Conservation (phyloP, 2,797 vertebrate species). For the Liasis olivaceus region DNA sequence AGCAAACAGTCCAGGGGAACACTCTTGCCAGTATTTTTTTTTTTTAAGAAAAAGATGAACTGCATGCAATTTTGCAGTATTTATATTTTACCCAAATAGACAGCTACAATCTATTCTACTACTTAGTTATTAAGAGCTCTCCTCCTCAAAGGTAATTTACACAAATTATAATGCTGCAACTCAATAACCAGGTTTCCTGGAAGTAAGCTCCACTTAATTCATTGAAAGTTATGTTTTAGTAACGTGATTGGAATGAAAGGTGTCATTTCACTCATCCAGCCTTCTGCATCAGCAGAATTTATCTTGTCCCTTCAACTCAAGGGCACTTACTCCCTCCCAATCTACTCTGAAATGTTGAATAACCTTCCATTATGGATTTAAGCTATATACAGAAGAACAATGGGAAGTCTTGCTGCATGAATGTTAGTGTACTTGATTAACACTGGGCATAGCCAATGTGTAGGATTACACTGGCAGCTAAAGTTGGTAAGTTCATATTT, state of each 20-base stretch:
- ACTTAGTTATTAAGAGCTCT: slow-evolving; percentile 36
- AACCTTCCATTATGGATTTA: neutral
- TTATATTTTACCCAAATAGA: neutral
- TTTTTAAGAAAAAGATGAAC: rapidly evolving
- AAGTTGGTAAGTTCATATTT: slow-evolving; percentile 32
- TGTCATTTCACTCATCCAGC: neutral
- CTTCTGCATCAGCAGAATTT: neutral
- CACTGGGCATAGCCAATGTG: neutral
- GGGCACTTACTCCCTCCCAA: neutral
- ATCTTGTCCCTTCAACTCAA: neutral
- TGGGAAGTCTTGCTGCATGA: neutral
- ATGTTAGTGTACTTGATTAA: neutral
- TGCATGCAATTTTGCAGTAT: neutral
- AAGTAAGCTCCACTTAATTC: neutral
- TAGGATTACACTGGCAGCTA: neutral
- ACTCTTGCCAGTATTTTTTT: slow-evolving; percentile 6
- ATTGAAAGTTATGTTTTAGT: neutral
- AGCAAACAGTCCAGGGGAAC: neutral
- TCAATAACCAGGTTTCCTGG: neutral
- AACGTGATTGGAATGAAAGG: neutral
- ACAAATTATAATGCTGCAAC: slow-evolving; percentile 41
- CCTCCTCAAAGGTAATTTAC: slow-evolving; percentile 31
- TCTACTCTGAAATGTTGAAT: neutral
- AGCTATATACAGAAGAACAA: neutral
- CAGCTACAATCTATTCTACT: slow-evolving; percentile 45